These are phyloP conservation scores for Burhinus oedicnemus DNA, from an alignment of 2,113 vertebrate genomes.

Conservation along the genomic window DNA sequence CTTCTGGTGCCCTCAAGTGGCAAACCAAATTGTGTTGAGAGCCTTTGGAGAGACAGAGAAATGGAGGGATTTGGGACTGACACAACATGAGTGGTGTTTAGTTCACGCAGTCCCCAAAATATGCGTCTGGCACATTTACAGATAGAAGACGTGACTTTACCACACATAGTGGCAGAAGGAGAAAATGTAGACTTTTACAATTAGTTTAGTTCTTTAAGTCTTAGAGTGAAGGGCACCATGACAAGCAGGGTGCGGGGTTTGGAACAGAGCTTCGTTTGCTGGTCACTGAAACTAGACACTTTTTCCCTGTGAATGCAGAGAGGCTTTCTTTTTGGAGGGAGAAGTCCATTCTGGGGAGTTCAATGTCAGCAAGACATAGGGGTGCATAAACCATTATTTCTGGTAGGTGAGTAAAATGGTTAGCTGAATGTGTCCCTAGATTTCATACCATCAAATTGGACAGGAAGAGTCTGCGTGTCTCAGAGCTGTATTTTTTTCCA, in stretches of 20 bases:
- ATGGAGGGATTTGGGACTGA: background rate
- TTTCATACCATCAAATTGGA: background rate
- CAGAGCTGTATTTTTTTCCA: background rate
- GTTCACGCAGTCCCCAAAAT: background rate
- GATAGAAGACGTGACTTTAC: background rate
- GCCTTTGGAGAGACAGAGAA: background rate
- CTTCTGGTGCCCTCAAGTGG: background rate
- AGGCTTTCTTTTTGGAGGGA: background rate
- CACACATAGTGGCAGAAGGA: background rate
- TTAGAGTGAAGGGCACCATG: background rate
- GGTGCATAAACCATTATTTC: background rate
- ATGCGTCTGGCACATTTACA: background rate
- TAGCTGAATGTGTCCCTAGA: background rate
- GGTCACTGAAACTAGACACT: background rate
- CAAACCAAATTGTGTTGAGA: background rate
- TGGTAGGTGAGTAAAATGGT: background rate
- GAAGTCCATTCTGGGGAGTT: background rate
- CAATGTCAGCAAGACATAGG: background rate
- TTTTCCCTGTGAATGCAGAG: background rate
- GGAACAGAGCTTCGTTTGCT: background rate
- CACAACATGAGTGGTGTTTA: background rate
- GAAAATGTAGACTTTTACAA: background rate
- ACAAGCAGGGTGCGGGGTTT: background rate
- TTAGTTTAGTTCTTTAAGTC: background rate
- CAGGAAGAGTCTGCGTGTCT: background rate